These are phyloP conservation scores for Brienomyrus brachyistius DNA, from an alignment of 2,113 vertebrate genomes.

Conservation along the genomic window DNA sequence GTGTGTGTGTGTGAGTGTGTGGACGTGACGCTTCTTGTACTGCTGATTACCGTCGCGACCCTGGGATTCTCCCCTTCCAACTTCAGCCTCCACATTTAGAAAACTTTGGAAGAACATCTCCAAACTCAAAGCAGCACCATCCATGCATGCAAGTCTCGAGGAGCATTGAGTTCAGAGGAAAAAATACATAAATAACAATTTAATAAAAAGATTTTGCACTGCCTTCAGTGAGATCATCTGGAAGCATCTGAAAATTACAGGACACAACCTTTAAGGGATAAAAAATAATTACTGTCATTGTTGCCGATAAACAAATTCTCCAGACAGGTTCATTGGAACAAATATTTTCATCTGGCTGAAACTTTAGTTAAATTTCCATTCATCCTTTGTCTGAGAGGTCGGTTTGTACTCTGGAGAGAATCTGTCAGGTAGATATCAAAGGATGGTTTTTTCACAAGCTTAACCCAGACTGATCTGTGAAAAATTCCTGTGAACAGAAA, in stretches of 20 bases:
- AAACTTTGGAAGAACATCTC: neutral
- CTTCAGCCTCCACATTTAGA: neutral
- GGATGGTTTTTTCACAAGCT: neutral
- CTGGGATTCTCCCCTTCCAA: neutral
- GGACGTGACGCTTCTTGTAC: neutral
- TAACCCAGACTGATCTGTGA: neutral
- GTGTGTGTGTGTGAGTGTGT: no score
- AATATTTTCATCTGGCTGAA: neutral
- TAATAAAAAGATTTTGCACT: neutral
- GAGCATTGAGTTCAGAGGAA: neutral
- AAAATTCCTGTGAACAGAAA: neutral
- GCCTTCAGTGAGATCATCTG: neutral
- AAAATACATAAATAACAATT: neutral
- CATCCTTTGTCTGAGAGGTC: neutral
- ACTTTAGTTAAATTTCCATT: neutral
- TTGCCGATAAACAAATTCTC: neutral
- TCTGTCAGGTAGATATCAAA: neutral
- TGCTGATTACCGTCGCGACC: neutral
- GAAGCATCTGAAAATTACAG: neutral
- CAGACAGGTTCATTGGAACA: neutral
- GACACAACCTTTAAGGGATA: neutral
- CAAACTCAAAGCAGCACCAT: neutral
- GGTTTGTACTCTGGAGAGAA: neutral
- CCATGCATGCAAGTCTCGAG: neutral
- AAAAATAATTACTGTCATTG: neutral